Evolutionary conservation across 2,888 invertebrate species (phyloP), one percentile per base, ranked within the genome.

Genomic region (Vannuccia rotundouncinata): DNA sequence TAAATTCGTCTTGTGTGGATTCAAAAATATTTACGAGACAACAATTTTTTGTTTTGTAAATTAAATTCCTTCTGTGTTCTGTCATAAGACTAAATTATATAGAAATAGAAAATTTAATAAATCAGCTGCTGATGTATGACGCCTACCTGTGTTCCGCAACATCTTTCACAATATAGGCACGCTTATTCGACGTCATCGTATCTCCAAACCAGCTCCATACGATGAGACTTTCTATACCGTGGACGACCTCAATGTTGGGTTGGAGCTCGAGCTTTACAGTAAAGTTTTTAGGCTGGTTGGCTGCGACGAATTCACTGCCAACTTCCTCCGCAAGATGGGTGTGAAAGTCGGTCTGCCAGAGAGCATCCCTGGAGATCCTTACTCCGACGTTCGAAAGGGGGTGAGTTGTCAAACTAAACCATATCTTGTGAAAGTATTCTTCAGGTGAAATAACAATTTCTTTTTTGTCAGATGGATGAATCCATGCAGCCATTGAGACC

Each of bases 271-370:
- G 77, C 91, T 96, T 82, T 94, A 91, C 85, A 94, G 94, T 13
- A 92, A 93, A 86, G 91, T 92, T 5, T 94, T 91, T 85, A 91
- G 93, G 89, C 92, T 96, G 78, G 92, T 92, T 0, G 91, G 92
- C 83, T 95, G 95, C 86, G 95, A 96, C 86, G 91, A 91, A 83
- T 95, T 95, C 85, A 95, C 95, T 0, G 90, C 93, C 83, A 91
- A 91, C 79, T 95, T 94, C 87, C 88, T 95, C 1, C 92, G 93
- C 85, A 92, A 93, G 74, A 91, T 93, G 79, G 95, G 95, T 0
- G 93, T 95, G 77, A 89, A 92, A 45, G 76, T 74, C 29, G 81
- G 77, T 0, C 81, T 27, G n/a, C 83, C 83, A 30, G 83, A 83
- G 29, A 78, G 79, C n/a, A 79, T 82, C 28, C 86, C 88, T n/a